Base-by-base conservation (phyloP, 1,140 invertebrate genomes). In the Dendroctonus ponderosae region DNA sequence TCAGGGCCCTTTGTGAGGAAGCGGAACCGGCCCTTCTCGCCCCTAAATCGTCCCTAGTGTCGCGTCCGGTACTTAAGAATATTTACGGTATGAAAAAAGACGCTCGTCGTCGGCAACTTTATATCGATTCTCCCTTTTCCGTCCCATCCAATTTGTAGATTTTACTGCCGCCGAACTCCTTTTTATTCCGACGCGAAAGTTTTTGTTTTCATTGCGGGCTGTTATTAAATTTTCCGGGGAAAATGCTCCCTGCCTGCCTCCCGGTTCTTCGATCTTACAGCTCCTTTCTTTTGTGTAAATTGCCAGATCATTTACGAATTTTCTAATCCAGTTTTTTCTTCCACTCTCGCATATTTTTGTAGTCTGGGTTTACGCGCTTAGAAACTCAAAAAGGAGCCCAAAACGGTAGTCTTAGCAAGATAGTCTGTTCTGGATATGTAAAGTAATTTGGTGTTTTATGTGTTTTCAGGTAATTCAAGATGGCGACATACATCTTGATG, bases 11-110 rank as follows among this genome's bases (percentile, higher is more conserved):
- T 67, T 67, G 50, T 66, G 57, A 63, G 52, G 53, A 50, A 43
- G 56, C 56, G 61, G 66, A 57, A 44, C 46, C 61, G 49, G 49
- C 41, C 57, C 57, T 67, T 67, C 65, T 58, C 65, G 65, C 66
- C 65, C 69, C 51, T 58, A 61, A 62, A 67, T 70, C 62, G 62
- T 62, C 63, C 71, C 53, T 67, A 71, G 68, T 68, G 72, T 72
- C 68, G 65, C 64, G 68, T 73, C 72, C 72, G 70, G 70, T 73
- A 72, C 72, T 73, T 73, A 68, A 71, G 69, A 69, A 73, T 72
- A 73, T 73, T 73, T 72, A 72, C 70, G 69, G 69, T 67, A 67
- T 62, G 56, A 68, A 70, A 70, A 68, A 70, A 59, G 64, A 61
- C 46, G n/a, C 53, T 62, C 50, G 66, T 63, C 70, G 60, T 56